Evolutionary conservation across 2,113 vertebrate species (phyloP).

Genomic region (Syngnathus floridae): DNA sequence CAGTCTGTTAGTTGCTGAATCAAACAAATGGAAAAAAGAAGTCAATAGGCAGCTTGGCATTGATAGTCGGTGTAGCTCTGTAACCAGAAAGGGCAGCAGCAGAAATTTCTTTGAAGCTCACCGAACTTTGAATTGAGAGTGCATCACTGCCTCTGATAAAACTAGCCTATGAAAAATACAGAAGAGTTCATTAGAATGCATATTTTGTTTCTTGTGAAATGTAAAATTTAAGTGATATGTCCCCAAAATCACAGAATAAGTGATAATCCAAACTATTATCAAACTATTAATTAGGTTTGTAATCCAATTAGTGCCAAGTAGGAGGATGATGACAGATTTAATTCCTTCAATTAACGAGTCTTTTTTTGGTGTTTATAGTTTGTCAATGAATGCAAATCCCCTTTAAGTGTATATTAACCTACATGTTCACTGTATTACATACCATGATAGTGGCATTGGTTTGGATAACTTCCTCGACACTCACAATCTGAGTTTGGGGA

Average conservation of each 20-base stretch:
- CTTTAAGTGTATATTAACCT: neutral
- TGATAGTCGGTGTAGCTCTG: constrained; percentile 78
- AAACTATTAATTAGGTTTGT: neutral
- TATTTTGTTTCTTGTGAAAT: neutral
- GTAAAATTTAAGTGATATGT: neutral
- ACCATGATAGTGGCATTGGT: constrained; percentile 68
- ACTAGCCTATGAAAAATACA: constrained; percentile 24
- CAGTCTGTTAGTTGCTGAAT: constrained; percentile 6
- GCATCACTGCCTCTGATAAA: constrained; percentile 39
- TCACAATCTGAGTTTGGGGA: constrained; percentile 83
- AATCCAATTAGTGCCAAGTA: neutral
- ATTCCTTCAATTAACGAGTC: too few relatives aligned
- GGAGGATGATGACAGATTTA: neutral
- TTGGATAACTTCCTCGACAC: constrained; percentile 67
- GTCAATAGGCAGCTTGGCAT: constrained; percentile 80
- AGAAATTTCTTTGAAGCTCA: constrained; percentile 79
- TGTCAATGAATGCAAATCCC: neutral
- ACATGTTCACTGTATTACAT: constrained; percentile 13
- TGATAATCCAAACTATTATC: neutral
- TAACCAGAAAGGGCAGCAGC: constrained; percentile 78
- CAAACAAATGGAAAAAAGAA: constrained; percentile 93
- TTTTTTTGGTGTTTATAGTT: neutral
- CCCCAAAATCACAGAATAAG: too few relatives aligned
- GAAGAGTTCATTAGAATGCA: neutral
- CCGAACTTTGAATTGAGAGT: constrained; percentile 68